phyloP scores from a whole-genome alignment of 2,113 vertebrate genomes.

The Mohoua ochrocephala region DNA sequence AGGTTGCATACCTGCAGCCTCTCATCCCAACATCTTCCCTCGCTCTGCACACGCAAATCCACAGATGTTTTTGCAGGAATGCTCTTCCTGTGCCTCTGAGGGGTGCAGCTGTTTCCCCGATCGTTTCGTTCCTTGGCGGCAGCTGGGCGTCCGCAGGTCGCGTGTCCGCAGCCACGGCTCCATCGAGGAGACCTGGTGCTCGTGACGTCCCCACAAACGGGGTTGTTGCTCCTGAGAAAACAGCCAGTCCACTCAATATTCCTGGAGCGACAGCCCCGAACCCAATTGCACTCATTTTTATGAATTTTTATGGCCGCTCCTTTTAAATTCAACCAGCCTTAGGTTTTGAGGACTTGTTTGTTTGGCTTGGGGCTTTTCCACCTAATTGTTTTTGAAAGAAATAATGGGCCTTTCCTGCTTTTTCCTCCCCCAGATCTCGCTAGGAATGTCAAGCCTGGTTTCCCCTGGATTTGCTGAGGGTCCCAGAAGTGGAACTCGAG shows the following conservation, averaged over 20 bases:
- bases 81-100: not conserved
- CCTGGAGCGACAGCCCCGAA: not conserved
- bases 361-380: not conserved
- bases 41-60: not conserved
- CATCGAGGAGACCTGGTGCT: not conserved
- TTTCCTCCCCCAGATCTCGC: not conserved
- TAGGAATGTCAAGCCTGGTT: not conserved
- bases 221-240: not conserved
- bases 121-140: accelerated
- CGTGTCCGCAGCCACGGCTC: not conserved
- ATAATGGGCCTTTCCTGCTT: not conserved
- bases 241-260: not conserved
- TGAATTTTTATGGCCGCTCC: not conserved
- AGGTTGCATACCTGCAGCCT: not conserved
- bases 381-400: not conserved
- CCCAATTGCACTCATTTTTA: not conserved
- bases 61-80: not conserved
- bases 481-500: not conserved
- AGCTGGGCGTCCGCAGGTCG: accelerated
- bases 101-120: not conserved
- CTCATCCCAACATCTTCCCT: not conserved
- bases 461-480: not conserved
- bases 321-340: not conserved
- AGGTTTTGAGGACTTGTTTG: not conserved
- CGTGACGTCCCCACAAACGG: not conserved